These are phyloP conservation scores for Bugulina stolonifera DNA, from an alignment of 2,888 invertebrate genomes.

Conservation along the genomic window DNA sequence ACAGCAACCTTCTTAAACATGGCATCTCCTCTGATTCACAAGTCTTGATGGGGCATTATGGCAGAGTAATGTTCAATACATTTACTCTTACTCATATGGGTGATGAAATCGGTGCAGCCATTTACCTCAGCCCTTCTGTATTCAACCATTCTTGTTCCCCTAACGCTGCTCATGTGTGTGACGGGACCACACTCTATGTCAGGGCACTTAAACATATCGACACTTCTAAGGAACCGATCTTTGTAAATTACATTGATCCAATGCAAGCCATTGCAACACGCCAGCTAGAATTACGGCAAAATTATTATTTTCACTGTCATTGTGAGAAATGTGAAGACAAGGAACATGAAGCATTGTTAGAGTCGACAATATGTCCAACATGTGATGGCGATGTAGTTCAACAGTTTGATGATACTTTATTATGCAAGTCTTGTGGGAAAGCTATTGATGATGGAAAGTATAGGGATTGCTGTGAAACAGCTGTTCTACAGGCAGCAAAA, in stretches of 20 bases:
- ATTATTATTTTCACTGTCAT: slow-evolving; percentile 22
- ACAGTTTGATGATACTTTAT: neutral
- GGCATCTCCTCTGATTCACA: neutral
- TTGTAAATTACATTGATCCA: slow-evolving; percentile 19
- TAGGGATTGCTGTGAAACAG: neutral
- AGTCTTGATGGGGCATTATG: neutral
- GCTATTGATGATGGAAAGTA: neutral
- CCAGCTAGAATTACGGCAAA: neutral
- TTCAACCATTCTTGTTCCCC: slow-evolving; percentile 20
- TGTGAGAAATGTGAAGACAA: neutral
- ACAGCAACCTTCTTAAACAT: neutral
- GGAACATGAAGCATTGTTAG: neutral
- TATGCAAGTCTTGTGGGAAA: neutral
- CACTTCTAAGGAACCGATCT: slow-evolving; percentile 6
- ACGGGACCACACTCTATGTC: neutral
- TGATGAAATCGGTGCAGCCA: slow-evolving; percentile 10
- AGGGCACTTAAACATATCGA: slow-evolving; percentile 10
- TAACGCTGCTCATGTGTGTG: neutral
- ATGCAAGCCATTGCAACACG: neutral
- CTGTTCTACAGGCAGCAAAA: neutral
- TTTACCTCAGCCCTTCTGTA: slow-evolving; percentile 14
- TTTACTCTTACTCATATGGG: slow-evolving; percentile 1
- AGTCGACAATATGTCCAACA: neutral
- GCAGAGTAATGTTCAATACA: neutral
- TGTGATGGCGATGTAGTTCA: neutral